Evolutionary conservation across 2,888 invertebrate species (phyloP).

Genomic region (Priocnemis perturbator): DNA sequence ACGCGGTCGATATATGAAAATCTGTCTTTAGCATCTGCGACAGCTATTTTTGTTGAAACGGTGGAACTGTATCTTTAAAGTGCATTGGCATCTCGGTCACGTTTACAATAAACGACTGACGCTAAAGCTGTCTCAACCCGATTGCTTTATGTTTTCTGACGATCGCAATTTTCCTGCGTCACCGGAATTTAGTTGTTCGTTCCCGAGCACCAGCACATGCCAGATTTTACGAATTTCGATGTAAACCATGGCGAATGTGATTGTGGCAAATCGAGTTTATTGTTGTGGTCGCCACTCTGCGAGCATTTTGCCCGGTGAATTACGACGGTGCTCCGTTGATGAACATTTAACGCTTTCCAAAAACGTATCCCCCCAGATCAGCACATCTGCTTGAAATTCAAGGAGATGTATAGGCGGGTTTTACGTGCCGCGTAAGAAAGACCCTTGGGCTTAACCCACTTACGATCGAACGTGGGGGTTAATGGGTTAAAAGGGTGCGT

Average conservation of each 20-base stretch:
- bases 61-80: no score
- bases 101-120: constrained; percentile 42
- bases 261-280: constrained; percentile 20
- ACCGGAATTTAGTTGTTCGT: neutral
- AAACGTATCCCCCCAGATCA: constrained; percentile 19
- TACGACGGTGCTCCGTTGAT: constrained; percentile 11
- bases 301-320: constrained; percentile 24
- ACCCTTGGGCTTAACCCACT: constrained; percentile 53
- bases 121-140: constrained; percentile 12
- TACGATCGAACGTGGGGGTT: constrained; percentile 51
- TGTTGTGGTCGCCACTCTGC: constrained; percentile 15
- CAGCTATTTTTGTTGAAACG: no score
- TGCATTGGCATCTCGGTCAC: constrained; percentile 27
- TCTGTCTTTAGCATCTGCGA: no score
- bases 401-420: constrained; percentile 39
- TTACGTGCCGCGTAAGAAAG: constrained; percentile 41
- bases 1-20: no score
- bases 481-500: constrained; percentile 57
- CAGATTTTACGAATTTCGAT: constrained; percentile 10
- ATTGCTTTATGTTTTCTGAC: constrained; percentile 1
- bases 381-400: constrained; percentile 55
- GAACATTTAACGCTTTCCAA: no score
- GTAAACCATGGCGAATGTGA: neutral
- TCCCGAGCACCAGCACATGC: constrained; percentile 5
- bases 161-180: constrained; percentile 3